Percentiles rank a stretch among this genome's conserved stretches.
These are phyloP conservation scores for Phaedon cochleariae DNA, from an alignment of 2,888 invertebrate species.

Conservation along the genomic window DNA sequence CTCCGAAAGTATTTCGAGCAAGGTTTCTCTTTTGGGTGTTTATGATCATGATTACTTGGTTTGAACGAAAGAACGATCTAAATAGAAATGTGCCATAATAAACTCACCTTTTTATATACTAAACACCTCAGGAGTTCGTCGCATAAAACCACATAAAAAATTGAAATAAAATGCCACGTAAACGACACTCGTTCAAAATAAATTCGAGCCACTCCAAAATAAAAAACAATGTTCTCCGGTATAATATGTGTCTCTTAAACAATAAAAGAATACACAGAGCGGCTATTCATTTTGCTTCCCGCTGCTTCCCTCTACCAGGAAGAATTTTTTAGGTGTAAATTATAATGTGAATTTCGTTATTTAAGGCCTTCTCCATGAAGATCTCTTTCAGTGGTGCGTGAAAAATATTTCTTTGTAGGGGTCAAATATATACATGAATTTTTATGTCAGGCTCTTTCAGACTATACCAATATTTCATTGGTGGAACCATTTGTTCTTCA, in stretches of 20 bases:
- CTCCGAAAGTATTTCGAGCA: too few relatives aligned
- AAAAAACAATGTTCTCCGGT: neutral
- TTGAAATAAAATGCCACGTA: neutral
- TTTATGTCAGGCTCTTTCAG: too few relatives aligned
- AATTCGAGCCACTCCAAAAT: neutral
- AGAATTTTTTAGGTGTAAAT: slow-evolving; percentile 52
- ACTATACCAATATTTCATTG: too few relatives aligned
- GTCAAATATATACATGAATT: too few relatives aligned
- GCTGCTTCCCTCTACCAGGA: slow-evolving; percentile 45
- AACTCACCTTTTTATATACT: neutral
- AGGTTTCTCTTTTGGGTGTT: too few relatives aligned
- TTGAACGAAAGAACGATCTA: neutral
- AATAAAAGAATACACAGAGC: slow-evolving; percentile 28
- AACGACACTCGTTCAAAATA: neutral
- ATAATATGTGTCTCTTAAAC: slow-evolving; percentile 14
- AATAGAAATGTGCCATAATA: neutral
- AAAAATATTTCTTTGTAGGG: neutral
- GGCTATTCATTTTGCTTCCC: slow-evolving; percentile 33
- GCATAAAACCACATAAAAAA: neutral
- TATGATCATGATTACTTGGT: neutral
- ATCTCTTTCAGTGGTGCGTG: slow-evolving; percentile 33
- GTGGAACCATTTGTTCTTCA: too few relatives aligned
- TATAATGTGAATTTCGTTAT: slow-evolving; percentile 53
- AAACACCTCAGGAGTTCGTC: neutral
- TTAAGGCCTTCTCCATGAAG: slow-evolving; percentile 50